Percentiles rank a stretch among this genome's conserved stretches.
These are phyloP conservation scores for Leptobrachium leishanense DNA, from an alignment of 2,113 vertebrate genomes.

Conservation along the genomic window DNA sequence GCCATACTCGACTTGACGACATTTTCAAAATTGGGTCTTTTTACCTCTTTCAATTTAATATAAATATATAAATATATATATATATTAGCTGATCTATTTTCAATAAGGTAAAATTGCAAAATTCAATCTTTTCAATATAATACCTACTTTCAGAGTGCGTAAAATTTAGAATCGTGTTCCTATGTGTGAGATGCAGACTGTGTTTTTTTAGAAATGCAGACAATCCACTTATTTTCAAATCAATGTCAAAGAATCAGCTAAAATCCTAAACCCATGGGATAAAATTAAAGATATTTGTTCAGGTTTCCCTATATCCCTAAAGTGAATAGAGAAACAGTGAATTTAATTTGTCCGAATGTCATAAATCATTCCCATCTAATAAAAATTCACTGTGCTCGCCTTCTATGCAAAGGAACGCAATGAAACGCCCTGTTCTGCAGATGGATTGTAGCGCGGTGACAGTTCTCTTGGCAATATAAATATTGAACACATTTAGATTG, in stretches of 20 bases:
- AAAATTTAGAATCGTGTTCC: no score
- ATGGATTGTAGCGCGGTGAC: slow-evolving; percentile 15
- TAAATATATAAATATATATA: no score
- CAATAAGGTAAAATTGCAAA: no score
- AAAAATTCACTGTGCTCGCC: slow-evolving; percentile 18
- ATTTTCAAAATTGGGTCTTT: no score
- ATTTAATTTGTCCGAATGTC: slow-evolving; percentile 24
- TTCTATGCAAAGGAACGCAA: slow-evolving; percentile 2
- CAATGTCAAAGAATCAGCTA: neutral
- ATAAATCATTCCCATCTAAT: slow-evolving; percentile 31
- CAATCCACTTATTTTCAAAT: neutral
- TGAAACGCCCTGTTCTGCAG: neutral
- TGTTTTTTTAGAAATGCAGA: no score
- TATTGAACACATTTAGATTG: slow-evolving; percentile 26
- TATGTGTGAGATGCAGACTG: no score
- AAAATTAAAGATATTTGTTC: slow-evolving; percentile 19
- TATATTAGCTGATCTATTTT: no score
- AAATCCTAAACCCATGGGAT: slow-evolving; percentile 1
- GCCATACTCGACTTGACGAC: no score
- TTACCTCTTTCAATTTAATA: no score
- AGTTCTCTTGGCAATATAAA: slow-evolving; percentile 17
- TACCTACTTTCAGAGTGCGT: no score
- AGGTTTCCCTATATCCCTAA: neutral
- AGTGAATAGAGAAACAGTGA: slow-evolving; percentile 8
- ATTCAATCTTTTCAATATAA: no score